A percentile compares a stretch with the other conserved stretches of the same genome.
Evolutionary conservation across 53 echinoderm and acorn worm species (phyloP).

Genomic region (Paelopatides confundens): DNA sequence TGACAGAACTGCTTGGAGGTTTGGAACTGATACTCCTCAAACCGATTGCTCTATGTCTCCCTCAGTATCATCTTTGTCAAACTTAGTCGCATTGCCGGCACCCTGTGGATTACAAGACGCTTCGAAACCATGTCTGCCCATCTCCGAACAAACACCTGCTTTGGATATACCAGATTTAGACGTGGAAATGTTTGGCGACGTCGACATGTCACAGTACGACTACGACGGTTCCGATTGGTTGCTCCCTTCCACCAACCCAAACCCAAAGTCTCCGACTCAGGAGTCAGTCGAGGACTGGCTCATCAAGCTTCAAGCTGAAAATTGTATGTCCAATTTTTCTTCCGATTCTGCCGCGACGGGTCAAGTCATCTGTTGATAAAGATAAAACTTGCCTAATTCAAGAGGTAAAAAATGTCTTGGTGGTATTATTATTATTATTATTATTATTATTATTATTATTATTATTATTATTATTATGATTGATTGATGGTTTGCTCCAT

Average conservation of each 20-base stretch:
- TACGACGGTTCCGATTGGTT: constrained; percentile 81
- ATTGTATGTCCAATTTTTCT: constrained; percentile 18
- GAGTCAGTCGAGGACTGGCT: constrained; percentile 45
- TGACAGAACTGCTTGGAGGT: constrained; percentile 14
- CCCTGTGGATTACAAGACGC: not conserved
- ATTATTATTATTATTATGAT: too few species aligned
- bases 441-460: not conserved
- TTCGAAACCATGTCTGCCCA: not conserved
- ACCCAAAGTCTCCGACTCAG: constrained; percentile 59
- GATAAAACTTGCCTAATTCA: not conserved
- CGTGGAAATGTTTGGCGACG: constrained; percentile 86
- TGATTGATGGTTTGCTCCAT: not conserved
- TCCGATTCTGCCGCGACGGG: constrained; percentile 24
- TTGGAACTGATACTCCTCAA: not conserved
- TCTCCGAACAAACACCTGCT: constrained; percentile 32
- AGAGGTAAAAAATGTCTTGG: too few species aligned
- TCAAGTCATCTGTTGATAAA: constrained; percentile 33
- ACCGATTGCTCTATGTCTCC: not conserved
- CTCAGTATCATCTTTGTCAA: not conserved
- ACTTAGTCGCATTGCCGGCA: not conserved
- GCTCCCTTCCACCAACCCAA: constrained; percentile 75
- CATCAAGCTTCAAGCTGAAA: constrained; percentile 36
- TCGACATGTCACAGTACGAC: constrained; percentile 91
- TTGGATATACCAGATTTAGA: constrained; percentile 83
- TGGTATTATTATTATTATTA: too few species aligned